Evolutionary conservation across 1,140 invertebrate species (phyloP).

Genomic region (Zeugodacus cucurbitae): DNA sequence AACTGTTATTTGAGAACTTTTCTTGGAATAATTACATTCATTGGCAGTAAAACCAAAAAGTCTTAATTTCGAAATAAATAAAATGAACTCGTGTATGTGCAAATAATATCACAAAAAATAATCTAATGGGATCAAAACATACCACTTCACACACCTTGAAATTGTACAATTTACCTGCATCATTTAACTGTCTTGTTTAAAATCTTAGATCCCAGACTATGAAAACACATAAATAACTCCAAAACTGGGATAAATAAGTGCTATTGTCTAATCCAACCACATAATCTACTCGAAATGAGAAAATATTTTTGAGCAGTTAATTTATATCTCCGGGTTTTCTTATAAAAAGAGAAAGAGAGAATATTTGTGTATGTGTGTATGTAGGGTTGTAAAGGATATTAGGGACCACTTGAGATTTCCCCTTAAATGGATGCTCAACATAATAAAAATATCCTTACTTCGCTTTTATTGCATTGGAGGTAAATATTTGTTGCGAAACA

Average conservation of each 20-base stretch:
- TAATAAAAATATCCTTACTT: slow-evolving; percentile 1
- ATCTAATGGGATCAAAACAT: too few relatives aligned
- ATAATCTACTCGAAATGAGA: background rate
- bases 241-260: background rate
- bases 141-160: too few relatives aligned
- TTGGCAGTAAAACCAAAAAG: too few relatives aligned
- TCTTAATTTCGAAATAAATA: too few relatives aligned
- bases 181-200: too few relatives aligned
- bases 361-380: background rate
- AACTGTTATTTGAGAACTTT: too few relatives aligned
- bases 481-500: background rate
- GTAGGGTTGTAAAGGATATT: background rate
- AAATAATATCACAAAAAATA: too few relatives aligned
- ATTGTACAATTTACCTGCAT: too few relatives aligned
- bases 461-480: slow-evolving; percentile 23
- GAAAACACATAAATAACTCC: background rate
- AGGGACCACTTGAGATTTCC: background rate
- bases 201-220: background rate
- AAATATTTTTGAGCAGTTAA: slow-evolving; percentile 7
- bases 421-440: background rate
- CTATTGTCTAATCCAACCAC: background rate
- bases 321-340: background rate
- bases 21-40: too few relatives aligned
- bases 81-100: too few relatives aligned
- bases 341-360: background rate